Base-by-base conservation (phyloP, 1,140 invertebrate genomes). In the Meloidogyne floridensis region DNA sequence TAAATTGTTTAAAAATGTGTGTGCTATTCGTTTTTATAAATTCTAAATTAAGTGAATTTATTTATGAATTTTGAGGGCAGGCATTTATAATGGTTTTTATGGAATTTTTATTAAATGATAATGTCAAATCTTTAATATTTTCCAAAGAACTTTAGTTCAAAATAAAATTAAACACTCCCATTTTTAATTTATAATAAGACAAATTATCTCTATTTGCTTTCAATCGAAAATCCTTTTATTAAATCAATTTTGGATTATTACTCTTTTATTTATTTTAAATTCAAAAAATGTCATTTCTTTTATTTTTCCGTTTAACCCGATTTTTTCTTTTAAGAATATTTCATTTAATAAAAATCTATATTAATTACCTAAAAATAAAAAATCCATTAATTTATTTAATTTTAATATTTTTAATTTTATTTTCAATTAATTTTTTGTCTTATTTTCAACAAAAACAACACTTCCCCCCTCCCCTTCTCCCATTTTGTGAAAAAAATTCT, bases 291-390 rank as follows among this genome's bases (percentile, higher is more conserved):
- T 65, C 59, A 18, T 65, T 65, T n/a, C 10, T n/a, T n/a, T 18
- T 65, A 65, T 8, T 65, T 18, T 65, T n/a, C 59, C n/a, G n/a
- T n/a, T 65, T 65, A n/a, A 65, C 59, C 59, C 59, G 59, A n/a
- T 65, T 65, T 65, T 65, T 65, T 0, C 59, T 65, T 6, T n/a
- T 65, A n/a, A 15, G 6, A 65, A n/a, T 65, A 18, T n/a, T n/a
- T 65, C n/a, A 65, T 65, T 65, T 65, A n/a, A n/a, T 65, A 65
- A 65, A 65, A 65, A n/a, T 65, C 7, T 65, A n/a, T 65, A n/a
- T 65, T n/a, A n/a, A n/a, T 65, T 18, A 6, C 2, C 2, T n/a
- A 15, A 65, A n/a, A 65, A n/a, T n/a, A 65, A 11, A 15, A n/a
- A 47, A 47, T n/a, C n/a, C n/a, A n/a, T 65, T 18, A n/a, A 15